A percentile compares a stretch with the other conserved stretches of the same genome.
Evolutionary conservation across 1,140 invertebrate species (phyloP).

Genomic region (Drosophila guanche): DNA sequence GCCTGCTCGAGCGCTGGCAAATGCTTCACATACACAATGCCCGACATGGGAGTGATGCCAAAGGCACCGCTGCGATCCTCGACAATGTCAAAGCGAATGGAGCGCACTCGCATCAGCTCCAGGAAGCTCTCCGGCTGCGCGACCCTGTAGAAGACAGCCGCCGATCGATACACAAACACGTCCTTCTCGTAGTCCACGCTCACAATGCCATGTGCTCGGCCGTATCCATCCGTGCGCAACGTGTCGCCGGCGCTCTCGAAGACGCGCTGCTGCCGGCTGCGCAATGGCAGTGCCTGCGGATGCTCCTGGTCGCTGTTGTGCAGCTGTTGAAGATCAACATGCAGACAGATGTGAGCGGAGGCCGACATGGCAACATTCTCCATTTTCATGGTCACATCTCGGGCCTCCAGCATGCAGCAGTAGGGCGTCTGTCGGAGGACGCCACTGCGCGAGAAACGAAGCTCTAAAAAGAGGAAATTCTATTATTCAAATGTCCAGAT

Average conservation of each 20-base stretch:
- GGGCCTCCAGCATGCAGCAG: conserved; percentile 66
- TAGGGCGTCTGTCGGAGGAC: conserved; percentile 63
- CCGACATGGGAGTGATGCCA: conserved; percentile 84
- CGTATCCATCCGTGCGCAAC: conserved; percentile 12
- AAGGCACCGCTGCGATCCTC: conserved; percentile 83
- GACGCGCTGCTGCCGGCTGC: conserved; percentile 50
- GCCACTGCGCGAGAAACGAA: conserved; percentile 64
- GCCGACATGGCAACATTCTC: conserved; percentile 40
- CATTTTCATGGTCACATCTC: conserved; percentile 58
- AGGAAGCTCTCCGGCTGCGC: conserved; percentile 77
- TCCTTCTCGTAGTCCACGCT: conserved; percentile 71
- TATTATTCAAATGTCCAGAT: too few relatives aligned
- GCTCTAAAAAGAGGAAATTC: conserved; percentile 44
- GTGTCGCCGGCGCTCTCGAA: conserved; percentile 48
- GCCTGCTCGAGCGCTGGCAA: conserved; percentile 78
- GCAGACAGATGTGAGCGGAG: conserved; percentile 65
- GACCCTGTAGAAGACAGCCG: conserved; percentile 78
- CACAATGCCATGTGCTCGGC: neutral
- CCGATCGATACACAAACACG: conserved; percentile 80
- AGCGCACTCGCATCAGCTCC: conserved; percentile 47
- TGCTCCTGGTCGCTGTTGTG: conserved; percentile 58
- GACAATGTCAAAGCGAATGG: conserved; percentile 55
- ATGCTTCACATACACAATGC: conserved; percentile 86
- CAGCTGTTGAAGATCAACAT: conserved; percentile 56
- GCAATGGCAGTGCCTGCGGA: conserved; percentile 55